phyloP scores from a whole-genome alignment of 2,797 vertebrate species.

The Salmo trutta region DNA sequence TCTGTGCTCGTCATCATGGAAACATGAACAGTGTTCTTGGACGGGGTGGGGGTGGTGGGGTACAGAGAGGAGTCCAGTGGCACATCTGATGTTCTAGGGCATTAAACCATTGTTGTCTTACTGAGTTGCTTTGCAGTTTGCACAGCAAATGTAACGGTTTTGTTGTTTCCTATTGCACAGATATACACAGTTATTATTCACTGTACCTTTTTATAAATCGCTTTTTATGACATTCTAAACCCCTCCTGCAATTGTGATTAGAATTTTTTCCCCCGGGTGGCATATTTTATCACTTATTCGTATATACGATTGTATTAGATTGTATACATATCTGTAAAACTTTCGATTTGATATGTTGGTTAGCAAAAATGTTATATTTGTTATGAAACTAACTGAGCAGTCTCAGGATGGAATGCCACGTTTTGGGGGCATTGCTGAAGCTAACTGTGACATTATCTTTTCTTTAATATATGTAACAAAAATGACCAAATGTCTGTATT shows the following conservation, averaged over 20 bases:
- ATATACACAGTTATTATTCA: slow-evolving; percentile 30
- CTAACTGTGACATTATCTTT: background rate
- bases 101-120: slow-evolving; percentile 29
- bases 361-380: slow-evolving; percentile 35
- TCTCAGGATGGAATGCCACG: background rate
- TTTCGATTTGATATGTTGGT: slow-evolving; percentile 58
- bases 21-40: slow-evolving; percentile 12
- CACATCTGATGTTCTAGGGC: slow-evolving; percentile 10
- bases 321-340: slow-evolving; percentile 72
- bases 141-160: slow-evolving; percentile 21
- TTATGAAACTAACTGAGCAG: slow-evolving; percentile 11
- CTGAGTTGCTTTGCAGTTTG: slow-evolving; percentile 24
- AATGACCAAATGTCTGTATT: background rate
- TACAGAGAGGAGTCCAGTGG: background rate
- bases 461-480: background rate
- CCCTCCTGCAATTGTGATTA: slow-evolving; percentile 39
- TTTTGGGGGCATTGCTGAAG: slow-evolving; percentile 20
- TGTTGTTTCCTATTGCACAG: slow-evolving; percentile 20
- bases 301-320: slow-evolving; percentile 57
- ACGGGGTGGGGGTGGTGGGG: background rate
- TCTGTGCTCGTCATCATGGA: slow-evolving; percentile 19
- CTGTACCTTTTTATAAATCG: slow-evolving; percentile 14
- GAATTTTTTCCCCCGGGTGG: background rate
- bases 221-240: slow-evolving; percentile 20
- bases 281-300: slow-evolving; percentile 44